Evolutionary conservation across 2,113 vertebrate genomes (phyloP).

Genomic region (Spea multiplicata): DNA sequence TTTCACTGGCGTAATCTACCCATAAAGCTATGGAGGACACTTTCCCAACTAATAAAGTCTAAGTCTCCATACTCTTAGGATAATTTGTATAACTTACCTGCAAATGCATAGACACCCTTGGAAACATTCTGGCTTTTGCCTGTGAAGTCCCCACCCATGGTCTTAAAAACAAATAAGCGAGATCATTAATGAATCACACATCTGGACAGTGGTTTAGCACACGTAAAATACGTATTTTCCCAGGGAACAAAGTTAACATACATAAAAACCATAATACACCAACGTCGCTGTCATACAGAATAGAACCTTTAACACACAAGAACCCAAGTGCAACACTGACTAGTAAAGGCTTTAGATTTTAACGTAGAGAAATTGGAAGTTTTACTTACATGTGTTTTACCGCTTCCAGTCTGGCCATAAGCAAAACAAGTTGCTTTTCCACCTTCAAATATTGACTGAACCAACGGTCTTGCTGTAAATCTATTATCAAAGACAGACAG

Average conservation of each 20-base stretch:
- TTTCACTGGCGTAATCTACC: neutral
- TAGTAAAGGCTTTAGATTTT: too few species aligned
- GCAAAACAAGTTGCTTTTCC: conserved; percentile 94
- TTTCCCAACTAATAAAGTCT: too few species aligned
- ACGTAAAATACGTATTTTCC: too few species aligned
- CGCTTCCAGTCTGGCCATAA: conserved; percentile 95
- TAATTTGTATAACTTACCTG: conserved; percentile 70
- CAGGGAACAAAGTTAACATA: too few species aligned
- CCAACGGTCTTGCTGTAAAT: conserved; percentile 89
- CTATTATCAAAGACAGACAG: conserved; percentile 61
- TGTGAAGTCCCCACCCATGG: conserved; percentile 91
- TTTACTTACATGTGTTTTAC: conserved; percentile 90
- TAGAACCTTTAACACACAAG: too few species aligned
- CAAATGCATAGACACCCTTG: conserved; percentile 90
- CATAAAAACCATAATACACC: too few species aligned
- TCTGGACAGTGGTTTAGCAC: too few species aligned
- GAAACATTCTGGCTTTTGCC: conserved; percentile 81
- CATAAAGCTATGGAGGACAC: too few species aligned
- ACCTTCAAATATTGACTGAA: conserved; percentile 88
- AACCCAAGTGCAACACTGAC: too few species aligned
- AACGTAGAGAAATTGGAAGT: neutral
- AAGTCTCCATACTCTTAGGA: too few species aligned
- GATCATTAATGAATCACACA: neutral
- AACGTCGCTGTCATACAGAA: too few species aligned
- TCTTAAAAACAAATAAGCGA: conserved; percentile 63